phyloP scores from a whole-genome alignment of 2,113 vertebrate genomes.

The Phalacrocorax pelagicus region DNA sequence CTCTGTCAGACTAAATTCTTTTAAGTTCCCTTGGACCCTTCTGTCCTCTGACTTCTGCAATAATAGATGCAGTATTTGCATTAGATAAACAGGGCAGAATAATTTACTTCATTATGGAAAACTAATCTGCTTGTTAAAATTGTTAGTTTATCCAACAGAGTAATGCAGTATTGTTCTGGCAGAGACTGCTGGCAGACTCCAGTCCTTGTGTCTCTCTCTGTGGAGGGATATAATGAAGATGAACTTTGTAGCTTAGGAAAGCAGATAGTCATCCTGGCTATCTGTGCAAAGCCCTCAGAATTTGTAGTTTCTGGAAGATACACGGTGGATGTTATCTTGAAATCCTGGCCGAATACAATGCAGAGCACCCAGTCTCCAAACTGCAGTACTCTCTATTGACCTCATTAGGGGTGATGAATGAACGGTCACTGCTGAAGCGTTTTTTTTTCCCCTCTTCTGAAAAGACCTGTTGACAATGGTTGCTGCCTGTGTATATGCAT shows the following conservation, averaged over 20 bases:
- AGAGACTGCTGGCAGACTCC: background rate
- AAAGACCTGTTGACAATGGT: background rate
- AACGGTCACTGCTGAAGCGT: background rate
- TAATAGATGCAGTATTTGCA: background rate
- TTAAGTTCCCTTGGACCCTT: background rate
- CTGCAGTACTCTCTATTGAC: background rate
- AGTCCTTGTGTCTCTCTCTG: background rate
- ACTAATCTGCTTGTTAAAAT: constrained; percentile 29
- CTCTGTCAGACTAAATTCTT: background rate
- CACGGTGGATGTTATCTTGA: background rate
- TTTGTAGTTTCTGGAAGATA: constrained; percentile 25
- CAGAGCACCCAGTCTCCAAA: background rate
- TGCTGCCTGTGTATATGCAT: background rate
- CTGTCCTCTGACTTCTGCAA: background rate
- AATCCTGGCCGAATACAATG: constrained; percentile 41
- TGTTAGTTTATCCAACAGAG: background rate
- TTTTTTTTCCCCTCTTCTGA: background rate
- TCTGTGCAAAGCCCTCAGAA: background rate
- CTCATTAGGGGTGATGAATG: constrained; percentile 48
- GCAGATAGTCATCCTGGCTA: background rate
- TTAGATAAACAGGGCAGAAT: constrained; percentile 19
- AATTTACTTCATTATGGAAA: constrained; percentile 20
- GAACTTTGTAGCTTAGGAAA: background rate
- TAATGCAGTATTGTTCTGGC: constrained; percentile 42
- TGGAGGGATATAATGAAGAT: background rate